Evolutionary conservation across 2,113 vertebrate genomes (phyloP).

Genomic region (Paramormyrops kingsleyae): DNA sequence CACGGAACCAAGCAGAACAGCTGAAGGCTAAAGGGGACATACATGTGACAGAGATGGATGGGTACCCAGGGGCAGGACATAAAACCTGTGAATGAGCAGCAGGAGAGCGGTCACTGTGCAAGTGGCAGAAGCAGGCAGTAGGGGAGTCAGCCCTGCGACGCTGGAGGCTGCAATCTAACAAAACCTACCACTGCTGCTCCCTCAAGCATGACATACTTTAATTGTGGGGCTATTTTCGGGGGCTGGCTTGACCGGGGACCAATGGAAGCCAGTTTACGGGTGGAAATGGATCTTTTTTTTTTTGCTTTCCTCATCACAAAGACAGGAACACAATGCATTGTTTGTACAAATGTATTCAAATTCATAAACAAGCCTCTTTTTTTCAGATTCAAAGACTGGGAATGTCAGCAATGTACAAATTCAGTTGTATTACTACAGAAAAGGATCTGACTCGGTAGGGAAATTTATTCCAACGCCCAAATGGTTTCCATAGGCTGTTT

Average conservation of each 20-base stretch:
- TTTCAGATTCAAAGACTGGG: not conserved
- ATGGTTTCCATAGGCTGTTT: not conserved
- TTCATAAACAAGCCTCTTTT: not conserved
- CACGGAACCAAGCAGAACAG: not conserved
- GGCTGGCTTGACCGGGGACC: not conserved
- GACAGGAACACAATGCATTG: not conserved
- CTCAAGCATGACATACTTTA: slow-evolving; percentile 47
- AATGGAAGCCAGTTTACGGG: not conserved
- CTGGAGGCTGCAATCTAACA: slow-evolving; percentile 27
- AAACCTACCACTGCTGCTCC: slow-evolving; percentile 51
- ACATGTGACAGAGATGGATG: slow-evolving; percentile 20
- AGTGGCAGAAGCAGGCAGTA: slow-evolving; percentile 48
- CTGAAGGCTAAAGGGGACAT: not conserved
- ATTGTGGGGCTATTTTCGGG: not conserved
- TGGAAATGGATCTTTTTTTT: not conserved
- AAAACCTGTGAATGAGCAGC: slow-evolving; percentile 13
- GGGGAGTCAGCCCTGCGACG: slow-evolving; percentile 51
- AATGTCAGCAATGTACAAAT: not conserved
- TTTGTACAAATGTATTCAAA: not conserved
- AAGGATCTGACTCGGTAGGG: not conserved
- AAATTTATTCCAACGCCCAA: not conserved
- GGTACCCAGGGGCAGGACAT: slow-evolving; percentile 13
- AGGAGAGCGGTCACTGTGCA: not conserved
- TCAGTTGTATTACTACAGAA: not conserved
- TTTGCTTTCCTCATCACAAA: not conserved